Percentiles rank a stretch among this genome's conserved stretches.
phyloP scores from a whole-genome alignment of 2,888 invertebrate species.

The Polyploca ridens region DNA sequence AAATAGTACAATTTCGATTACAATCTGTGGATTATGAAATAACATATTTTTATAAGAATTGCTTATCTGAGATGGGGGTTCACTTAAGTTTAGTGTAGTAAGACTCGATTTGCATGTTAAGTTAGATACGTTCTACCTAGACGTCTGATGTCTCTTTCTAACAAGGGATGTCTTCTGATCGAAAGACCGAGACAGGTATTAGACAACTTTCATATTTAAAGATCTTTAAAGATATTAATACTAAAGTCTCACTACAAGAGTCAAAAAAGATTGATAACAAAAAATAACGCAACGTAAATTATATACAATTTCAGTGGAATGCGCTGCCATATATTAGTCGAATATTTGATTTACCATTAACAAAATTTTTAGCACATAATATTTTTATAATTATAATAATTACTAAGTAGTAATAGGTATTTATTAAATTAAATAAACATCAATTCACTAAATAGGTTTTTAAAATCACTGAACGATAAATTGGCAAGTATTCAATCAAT shows the following conservation, averaged over 20 bases:
- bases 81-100: background rate
- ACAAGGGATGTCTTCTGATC: too few species aligned
- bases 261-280: background rate
- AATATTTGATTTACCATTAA: background rate
- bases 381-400: background rate
- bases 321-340: background rate
- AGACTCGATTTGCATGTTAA: background rate
- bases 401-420: background rate
- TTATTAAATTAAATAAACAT: background rate
- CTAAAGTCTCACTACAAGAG: background rate
- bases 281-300: background rate
- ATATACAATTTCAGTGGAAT: background rate
- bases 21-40: background rate
- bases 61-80: constrained; percentile 21
- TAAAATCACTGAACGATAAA: background rate
- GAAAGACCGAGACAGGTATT: too few species aligned
- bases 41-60: constrained; percentile 15
- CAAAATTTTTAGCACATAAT: background rate
- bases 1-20: constrained; percentile 20
- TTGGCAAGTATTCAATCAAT: constrained; percentile 2
- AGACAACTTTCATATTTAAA: too few species aligned
- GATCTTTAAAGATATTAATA: too few species aligned
- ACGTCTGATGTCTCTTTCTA: too few species aligned
- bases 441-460: background rate
- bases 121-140: too few species aligned